Evolutionary conservation across 2,113 vertebrate genomes (phyloP), one percentile per base, ranked within the genome.

Genomic region (Muscicapa adusta): DNA sequence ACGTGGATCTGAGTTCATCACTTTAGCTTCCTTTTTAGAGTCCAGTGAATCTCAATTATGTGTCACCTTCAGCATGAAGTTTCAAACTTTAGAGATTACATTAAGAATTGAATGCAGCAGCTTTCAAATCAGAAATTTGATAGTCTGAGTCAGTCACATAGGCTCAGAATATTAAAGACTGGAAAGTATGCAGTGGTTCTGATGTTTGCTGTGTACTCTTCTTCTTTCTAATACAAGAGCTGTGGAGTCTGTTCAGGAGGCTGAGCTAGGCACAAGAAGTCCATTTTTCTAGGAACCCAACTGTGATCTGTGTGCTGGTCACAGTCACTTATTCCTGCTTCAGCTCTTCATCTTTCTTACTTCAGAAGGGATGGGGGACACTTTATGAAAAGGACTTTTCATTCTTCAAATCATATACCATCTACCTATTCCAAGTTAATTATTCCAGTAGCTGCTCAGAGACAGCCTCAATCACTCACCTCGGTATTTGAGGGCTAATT

Each of bases 341-440:
- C 34, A 80, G 28, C 34, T 89, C 25, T 67, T 8, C 26, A 43
- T 61, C 20, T 75, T 66, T 42, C 5, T 88, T 82, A 66, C 48
- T 74, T 12, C 2, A 5, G 28, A 26, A 20, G 33, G 42, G 1
- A 2, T 5, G 18, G 20, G 14, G 28, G 7, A 26, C 14, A 6
- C 58, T 51, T 89, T 10, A 56, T 40, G 23, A 76, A 77, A 47
- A 58, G 29, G 18, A 45, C 9, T 24, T 89, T 42, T 24, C 4
- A 6, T 88, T 92, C 53, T 78, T 82, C 33, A 82, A 18, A 67
- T 72, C 19, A 14, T 54, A 68, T 18, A 4, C 17, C 15, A 8
- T 89, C 12, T 72, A 17, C 22, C 31, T 83, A 0, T 45, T 89
- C 48, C 20, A 60, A 56, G 26, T 63, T 72, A 68, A 57, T 86